Percentiles rank a stretch among this genome's conserved stretches.
These are phyloP conservation scores for Ptyas mucosa DNA, from an alignment of 2,113 vertebrate genomes.

Conservation along the genomic window DNA sequence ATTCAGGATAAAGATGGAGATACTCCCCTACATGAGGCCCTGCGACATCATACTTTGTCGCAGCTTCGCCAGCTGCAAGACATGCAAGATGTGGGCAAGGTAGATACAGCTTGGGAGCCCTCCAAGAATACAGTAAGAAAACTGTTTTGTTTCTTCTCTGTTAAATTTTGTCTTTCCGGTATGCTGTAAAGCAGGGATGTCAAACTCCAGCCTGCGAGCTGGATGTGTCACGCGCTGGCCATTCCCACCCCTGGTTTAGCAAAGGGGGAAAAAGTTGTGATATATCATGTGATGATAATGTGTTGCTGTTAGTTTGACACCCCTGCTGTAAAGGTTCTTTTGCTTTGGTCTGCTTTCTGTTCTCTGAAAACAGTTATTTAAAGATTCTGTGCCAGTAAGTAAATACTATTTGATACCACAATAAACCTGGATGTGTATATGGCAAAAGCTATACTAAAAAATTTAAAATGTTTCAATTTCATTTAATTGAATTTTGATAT, in stretches of 20 bases:
- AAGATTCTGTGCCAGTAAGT: neutral
- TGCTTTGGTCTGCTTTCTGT: slow-evolving; percentile 29
- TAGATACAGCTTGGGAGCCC: slow-evolving; percentile 94
- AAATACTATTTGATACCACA: neutral
- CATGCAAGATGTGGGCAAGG: slow-evolving; percentile 99
- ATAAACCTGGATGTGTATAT: neutral
- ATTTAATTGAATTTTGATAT: neutral
- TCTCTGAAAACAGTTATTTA: neutral
- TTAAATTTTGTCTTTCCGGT: slow-evolving; percentile 11
- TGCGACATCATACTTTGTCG: slow-evolving; percentile 95
- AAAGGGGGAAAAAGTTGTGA: too few relatives aligned
- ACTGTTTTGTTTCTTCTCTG: slow-evolving; percentile 49
- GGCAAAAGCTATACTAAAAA: neutral
- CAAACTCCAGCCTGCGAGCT: too few relatives aligned
- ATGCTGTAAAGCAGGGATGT: neutral
- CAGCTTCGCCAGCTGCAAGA: slow-evolving; percentile 97
- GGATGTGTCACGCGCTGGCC: too few relatives aligned
- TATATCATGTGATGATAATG: too few relatives aligned
- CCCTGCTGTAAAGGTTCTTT: slow-evolving; percentile 30
- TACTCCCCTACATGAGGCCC: slow-evolving; percentile 95
- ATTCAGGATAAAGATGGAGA: slow-evolving; percentile 99
- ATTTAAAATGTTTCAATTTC: neutral
- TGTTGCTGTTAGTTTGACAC: too few relatives aligned
- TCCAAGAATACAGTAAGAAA: slow-evolving; percentile 96
- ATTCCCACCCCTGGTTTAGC: too few relatives aligned